Evolutionary conservation across 2,797 vertebrate genomes (phyloP).

Genomic region (Kryptolebias ocellatus): DNA sequence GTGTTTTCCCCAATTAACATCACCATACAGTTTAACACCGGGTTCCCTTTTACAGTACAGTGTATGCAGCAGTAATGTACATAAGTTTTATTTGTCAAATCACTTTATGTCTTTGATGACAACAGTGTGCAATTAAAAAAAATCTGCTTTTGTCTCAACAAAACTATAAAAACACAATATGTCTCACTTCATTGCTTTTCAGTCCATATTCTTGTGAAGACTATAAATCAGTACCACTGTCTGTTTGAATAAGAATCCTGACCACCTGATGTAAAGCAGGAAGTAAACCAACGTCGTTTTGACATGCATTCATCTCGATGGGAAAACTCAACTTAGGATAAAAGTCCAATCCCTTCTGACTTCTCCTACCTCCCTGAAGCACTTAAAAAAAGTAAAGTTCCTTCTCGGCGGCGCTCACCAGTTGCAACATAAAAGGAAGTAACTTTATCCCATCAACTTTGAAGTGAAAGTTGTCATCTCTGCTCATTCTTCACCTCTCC

Average conservation of each 20-base stretch:
- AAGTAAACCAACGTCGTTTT: conserved; percentile 22
- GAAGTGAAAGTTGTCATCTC: conserved; percentile 78
- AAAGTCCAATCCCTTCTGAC: conserved; percentile 65
- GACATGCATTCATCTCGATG: conserved; percentile 53
- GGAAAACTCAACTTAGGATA: conserved; percentile 52
- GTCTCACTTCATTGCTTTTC: background rate
- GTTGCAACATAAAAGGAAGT: conserved; percentile 78
- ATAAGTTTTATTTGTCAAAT: too few relatives aligned
- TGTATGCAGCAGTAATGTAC: too few relatives aligned
- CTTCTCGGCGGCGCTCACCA: conserved; percentile 56
- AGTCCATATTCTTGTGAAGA: conserved; percentile 6
- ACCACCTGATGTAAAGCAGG: conserved; percentile 20
- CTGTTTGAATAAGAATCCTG: background rate
- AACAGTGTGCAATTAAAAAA: too few relatives aligned
- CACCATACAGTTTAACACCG: too few relatives aligned
- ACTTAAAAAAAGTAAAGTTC: conserved; percentile 59
- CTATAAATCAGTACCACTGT: background rate
- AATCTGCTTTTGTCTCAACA: background rate
- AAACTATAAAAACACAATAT: background rate
- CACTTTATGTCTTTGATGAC: too few relatives aligned
- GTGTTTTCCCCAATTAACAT: too few relatives aligned
- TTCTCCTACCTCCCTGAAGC: conserved; percentile 58
- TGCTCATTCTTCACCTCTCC: conserved; percentile 65
- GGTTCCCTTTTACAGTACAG: too few relatives aligned
- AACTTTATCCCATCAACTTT: conserved; percentile 77